Percentiles rank a stretch among this genome's conserved stretches.
phyloP scores from a whole-genome alignment of 2,888 invertebrate species.

The Sminthurinus aureus region DNA sequence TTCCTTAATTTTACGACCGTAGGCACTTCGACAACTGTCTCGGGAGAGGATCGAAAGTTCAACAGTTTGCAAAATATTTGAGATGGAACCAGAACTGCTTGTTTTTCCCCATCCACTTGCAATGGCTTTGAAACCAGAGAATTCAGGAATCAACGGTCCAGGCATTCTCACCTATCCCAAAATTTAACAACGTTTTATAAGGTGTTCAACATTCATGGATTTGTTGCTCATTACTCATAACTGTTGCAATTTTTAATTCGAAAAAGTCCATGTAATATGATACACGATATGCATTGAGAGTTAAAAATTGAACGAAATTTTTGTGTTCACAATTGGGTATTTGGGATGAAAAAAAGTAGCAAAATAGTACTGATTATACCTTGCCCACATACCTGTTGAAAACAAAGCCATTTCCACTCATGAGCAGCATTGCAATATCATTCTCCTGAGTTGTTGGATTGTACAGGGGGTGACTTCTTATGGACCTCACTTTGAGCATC shows the following conservation, averaged over 20 bases:
- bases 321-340: too few species aligned
- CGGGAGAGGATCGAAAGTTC: background rate
- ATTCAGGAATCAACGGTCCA: background rate
- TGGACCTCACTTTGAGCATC: conserved; percentile 1
- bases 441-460: background rate
- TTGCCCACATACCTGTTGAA: conserved; percentile 5
- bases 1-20: background rate
- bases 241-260: too few species aligned
- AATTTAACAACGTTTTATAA: too few species aligned
- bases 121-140: background rate
- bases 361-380: too few species aligned
- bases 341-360: too few species aligned
- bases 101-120: conserved; percentile 5
- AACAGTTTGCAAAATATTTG: background rate
- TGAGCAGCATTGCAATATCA: background rate
- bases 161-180: background rate
- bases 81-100: background rate
- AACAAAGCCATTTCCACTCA: background rate
- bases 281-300: too few species aligned
- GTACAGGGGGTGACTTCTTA: background rate
- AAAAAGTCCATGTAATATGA: too few species aligned
- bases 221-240: too few species aligned
- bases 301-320: too few species aligned
- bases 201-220: too few species aligned
- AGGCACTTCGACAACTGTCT: background rate